Evolutionary conservation across 2,888 invertebrate genomes (phyloP), one percentile per base, ranked within the genome.

Genomic region (Pteria penguin): DNA sequence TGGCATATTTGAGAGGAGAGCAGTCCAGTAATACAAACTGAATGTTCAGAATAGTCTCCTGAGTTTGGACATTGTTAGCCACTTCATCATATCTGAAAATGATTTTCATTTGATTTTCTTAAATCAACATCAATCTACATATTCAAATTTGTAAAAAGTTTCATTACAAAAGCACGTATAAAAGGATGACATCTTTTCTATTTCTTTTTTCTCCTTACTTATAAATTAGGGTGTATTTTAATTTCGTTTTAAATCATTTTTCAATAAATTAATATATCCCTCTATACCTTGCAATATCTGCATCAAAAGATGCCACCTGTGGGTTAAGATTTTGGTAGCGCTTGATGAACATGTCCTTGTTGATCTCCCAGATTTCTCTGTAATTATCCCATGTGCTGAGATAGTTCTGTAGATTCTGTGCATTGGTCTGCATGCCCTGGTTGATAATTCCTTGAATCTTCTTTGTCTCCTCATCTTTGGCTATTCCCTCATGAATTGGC

Each of bases 1-100:
- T 95, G 0, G 96, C 94, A 83, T 94, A 95, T 91, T 97, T 97
- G 76, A 98, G 91, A 69, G 94, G 94, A 75, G 95, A 94, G 63
- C 96, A 95, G 92, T 97, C 96, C 18, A 97, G 93, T 57, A 96
- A 94, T 31, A 96, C 94, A 89, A 97, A 97, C 90, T 96, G 95
- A 1, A 97, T 95, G 89, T 95, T 94, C 69, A 95, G 94, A 31
- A 96, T 93, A 1, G 96, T 95, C 88, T 97, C 97, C 90, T 95
- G 95, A 76, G 95, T 94, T 89, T 96, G 95, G 0, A 97, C 95
- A 83, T 95, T 94, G 90, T 96, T 96, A 1, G 96, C 96, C 77
- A 96, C 93, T 86, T 96, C 95, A 29, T 95, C 94, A 88, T 97
- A 97, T 80, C 95, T 94, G 74, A 94, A 45, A 45, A 45, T 14